Conservation (phyloP, 2,113 vertebrate species). For the Laterallus jamaicensis region DNA sequence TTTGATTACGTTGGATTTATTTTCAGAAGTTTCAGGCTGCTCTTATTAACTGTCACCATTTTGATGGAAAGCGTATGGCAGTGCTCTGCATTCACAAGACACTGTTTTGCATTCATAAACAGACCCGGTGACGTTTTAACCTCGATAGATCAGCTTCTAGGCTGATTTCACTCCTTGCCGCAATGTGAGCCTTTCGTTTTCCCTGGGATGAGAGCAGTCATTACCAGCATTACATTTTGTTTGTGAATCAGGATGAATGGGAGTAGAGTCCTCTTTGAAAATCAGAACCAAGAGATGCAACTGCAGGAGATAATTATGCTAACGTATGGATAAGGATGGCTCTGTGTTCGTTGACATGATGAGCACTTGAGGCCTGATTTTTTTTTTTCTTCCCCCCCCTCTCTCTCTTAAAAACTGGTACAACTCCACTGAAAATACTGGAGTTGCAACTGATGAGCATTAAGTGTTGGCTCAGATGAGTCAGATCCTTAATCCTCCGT, state of each 20-base stretch:
- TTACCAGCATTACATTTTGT: slow-evolving; percentile 27
- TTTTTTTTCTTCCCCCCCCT: not conserved
- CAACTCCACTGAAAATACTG: slow-evolving; percentile 27
- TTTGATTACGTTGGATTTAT: slow-evolving; percentile 73
- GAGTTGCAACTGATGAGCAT: slow-evolving; percentile 29
- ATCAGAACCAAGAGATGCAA: slow-evolving; percentile 24
- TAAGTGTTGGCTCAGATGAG: slow-evolving; percentile 38
- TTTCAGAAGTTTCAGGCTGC: slow-evolving; percentile 70
- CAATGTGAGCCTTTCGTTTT: not conserved
- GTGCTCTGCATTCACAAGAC: slow-evolving; percentile 33
- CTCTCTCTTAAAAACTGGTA: slow-evolving; percentile 5
- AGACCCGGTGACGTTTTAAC: not conserved
- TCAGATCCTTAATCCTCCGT: slow-evolving; percentile 41
- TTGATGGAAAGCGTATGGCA: slow-evolving; percentile 24
- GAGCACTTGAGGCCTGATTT: slow-evolving; percentile 45
- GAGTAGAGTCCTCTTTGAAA: slow-evolving; percentile 26
- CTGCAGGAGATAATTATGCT: slow-evolving; percentile 48
- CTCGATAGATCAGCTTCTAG: not conserved
- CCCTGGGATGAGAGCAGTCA: slow-evolving; percentile 19
- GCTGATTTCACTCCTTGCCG: slow-evolving; percentile 10
- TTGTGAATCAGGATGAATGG: slow-evolving; percentile 44
- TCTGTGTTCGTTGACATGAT: slow-evolving; percentile 53
- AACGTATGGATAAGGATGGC: slow-evolving; percentile 2
- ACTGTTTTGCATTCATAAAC: slow-evolving; percentile 60
- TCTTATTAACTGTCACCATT: slow-evolving; percentile 67